Base-by-base conservation (phyloP, 2,797 vertebrate species). In the Rousettus madagascariensis region DNA sequence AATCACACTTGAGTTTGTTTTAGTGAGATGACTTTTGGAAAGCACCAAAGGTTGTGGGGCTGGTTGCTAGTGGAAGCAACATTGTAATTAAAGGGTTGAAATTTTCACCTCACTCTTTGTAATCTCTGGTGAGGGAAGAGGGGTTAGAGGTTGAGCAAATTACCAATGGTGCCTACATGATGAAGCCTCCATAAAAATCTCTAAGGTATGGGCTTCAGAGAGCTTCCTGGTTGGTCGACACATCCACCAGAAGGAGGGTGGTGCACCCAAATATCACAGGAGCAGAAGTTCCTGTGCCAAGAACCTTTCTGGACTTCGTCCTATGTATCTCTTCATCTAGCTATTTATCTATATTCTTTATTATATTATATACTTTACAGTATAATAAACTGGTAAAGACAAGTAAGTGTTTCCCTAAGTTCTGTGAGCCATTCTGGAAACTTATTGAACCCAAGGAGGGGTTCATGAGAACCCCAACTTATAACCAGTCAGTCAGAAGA, bases 11-110 rank as follows among this genome's bases (percentile, higher is more conserved):
- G 53, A 85, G n/a, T 55, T 83, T 49, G 66, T 57, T 94, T 89
- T 49, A 66, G 46, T 49, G 51, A 57, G 49, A 19, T 94, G 36
- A 55, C 51, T 80, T 90, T 94, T 80, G 83, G 66, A 74, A 94
- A 80, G 55, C 26, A 19, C 41, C 24, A 86, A 51, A 93, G 10
- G 28, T 53, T 87, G 33, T 17, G 30, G n/a, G 30, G 33, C 28
- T 79, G 20, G 43, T 86, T 71, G 33, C 41, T 41, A 61, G 53
- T 49, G 66, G 49, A 74, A 80, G n/a, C 75, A 80, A 33, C 51
- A 63, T 15, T 24, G 51, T 69, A 38, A 49, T 69, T n/a, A 59
- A 51, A 86, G n/a, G 51, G 8, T 17, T 78, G 72, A n/a, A 30
- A 46, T 24, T 72, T 72, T 65, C 57, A 59, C 57, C 66, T 36